Conservation (phyloP, 1,140 invertebrate species). For the Contarinia nasturtii region DNA sequence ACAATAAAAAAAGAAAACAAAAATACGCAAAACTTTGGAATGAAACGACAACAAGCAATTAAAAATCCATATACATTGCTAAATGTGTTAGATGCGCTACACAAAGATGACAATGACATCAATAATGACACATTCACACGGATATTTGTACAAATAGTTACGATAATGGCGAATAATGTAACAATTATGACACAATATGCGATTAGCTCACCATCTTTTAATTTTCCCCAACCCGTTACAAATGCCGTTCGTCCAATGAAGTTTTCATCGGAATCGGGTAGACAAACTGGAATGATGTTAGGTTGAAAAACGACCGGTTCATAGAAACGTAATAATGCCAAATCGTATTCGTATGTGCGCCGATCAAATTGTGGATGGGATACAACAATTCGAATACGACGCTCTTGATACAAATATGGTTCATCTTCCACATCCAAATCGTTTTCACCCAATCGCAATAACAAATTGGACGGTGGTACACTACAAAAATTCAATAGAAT, state of each 20-base stretch:
- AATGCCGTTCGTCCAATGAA: conserved; percentile 72
- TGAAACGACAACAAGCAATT: too few relatives aligned
- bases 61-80: too few relatives aligned
- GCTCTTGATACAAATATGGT: conserved; percentile 70
- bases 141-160: too few relatives aligned
- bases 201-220: conserved; percentile 57
- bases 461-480: conserved; percentile 72
- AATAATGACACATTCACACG: too few relatives aligned
- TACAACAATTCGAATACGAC: conserved; percentile 75
- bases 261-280: conserved; percentile 68
- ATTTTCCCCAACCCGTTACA: conserved; percentile 81
- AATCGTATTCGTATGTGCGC: conserved; percentile 80
- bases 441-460: conserved; percentile 74
- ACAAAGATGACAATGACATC: too few relatives aligned
- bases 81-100: too few relatives aligned
- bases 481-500: too few relatives aligned
- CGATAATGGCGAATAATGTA: too few relatives aligned
- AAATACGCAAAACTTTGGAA: too few relatives aligned
- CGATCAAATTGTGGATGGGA: conserved; percentile 84
- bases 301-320: conserved; percentile 78
- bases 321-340: conserved; percentile 73
- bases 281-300: conserved; percentile 77
- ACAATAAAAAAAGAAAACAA: too few relatives aligned
- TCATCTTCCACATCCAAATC: conserved; percentile 71
- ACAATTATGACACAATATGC: too few relatives aligned